Conservation (phyloP, 2,797 vertebrate genomes). For the Myotis daubentonii region DNA sequence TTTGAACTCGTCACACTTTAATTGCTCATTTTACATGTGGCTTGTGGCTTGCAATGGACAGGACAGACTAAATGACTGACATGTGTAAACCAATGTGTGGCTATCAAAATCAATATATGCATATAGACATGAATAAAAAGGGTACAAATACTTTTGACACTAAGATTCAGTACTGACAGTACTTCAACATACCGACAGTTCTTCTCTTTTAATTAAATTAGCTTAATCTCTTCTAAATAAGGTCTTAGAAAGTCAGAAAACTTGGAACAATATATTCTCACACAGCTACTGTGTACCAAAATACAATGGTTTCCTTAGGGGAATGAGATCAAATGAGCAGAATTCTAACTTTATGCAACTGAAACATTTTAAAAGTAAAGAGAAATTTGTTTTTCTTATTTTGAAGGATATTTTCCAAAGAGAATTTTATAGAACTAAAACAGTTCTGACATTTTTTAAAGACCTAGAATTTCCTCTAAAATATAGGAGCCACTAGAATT, state of each 20-base stretch:
- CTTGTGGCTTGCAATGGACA: background rate
- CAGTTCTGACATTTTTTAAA: slow-evolving; percentile 1
- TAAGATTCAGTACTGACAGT: slow-evolving; percentile 8
- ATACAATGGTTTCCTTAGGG: background rate
- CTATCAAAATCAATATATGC: background rate
- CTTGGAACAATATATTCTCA: background rate
- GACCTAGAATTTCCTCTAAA: slow-evolving; percentile 2
- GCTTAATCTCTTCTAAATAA: slow-evolving; percentile 12
- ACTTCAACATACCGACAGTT: background rate
- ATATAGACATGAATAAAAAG: background rate
- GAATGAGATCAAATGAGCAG: background rate
- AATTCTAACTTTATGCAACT: background rate
- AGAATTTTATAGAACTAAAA: background rate
- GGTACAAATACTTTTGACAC: background rate
- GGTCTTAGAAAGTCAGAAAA: slow-evolving; percentile 30
- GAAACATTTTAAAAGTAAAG: slow-evolving; percentile 48
- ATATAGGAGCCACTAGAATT: background rate
- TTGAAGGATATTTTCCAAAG: slow-evolving; percentile 13
- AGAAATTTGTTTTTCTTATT: background rate
- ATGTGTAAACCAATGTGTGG: background rate
- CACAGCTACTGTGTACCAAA: background rate
- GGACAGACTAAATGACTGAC: background rate
- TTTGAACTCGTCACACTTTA: background rate
- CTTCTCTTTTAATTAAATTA: slow-evolving; percentile 27
- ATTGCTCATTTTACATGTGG: background rate